Percentiles rank a stretch among this genome's conserved stretches.
Conservation (phyloP, 2,113 vertebrate genomes). For the Lophius piscatorius region DNA sequence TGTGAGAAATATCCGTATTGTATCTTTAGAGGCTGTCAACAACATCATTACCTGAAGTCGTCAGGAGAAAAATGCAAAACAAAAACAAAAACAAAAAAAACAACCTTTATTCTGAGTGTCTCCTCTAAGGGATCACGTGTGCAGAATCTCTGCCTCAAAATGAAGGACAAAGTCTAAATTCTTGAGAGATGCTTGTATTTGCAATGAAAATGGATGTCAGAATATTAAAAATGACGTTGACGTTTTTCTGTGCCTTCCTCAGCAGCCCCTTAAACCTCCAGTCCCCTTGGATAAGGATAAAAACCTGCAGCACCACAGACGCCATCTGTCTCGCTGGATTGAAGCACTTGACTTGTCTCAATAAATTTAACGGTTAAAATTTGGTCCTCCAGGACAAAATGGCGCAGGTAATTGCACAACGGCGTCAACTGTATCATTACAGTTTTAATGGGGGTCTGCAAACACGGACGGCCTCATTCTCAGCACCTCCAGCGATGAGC, state of each 20-base stretch:
- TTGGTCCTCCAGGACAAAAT: constrained; percentile 41
- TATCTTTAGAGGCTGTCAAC: constrained; percentile 76
- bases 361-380: constrained; percentile 68
- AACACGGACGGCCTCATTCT: constrained; percentile 42
- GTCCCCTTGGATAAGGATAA: neutral
- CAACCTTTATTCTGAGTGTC: neutral
- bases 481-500: constrained; percentile 76
- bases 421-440: constrained; percentile 81
- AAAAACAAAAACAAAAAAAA: neutral
- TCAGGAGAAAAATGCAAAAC: neutral
- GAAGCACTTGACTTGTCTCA: constrained; percentile 45
- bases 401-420: constrained; percentile 55
- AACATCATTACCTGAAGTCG: constrained; percentile 43
- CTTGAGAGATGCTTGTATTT: neutral
- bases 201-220: neutral
- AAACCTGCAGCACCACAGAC: neutral
- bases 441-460: constrained; percentile 75
- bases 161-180: neutral
- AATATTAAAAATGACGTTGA: neutral
- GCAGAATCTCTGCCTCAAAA: neutral
- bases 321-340: constrained; percentile 52
- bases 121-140: neutral
- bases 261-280: neutral
- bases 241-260: neutral
- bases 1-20: constrained; percentile 82